Base-by-base conservation (phyloP, 2,888 invertebrate genomes). In the Meteorus cinctellus region DNA sequence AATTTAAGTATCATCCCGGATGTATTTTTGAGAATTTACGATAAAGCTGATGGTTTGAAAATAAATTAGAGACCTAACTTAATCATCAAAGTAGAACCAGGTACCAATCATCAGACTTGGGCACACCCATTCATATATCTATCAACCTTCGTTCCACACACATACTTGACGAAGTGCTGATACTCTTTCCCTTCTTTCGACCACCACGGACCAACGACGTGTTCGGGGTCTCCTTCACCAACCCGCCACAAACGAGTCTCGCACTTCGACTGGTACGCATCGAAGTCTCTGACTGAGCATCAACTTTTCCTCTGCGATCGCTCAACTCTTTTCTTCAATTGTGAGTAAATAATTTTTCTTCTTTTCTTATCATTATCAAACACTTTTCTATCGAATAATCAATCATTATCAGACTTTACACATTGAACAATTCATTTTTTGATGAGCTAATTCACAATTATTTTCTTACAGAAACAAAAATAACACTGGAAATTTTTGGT, bases 161-260 rank as follows among this genome's bases (percentile, higher is more conserved):
- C 19, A 55, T 74, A 71, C 79, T 66, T 82, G 80, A 55, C 19
- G 8, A 55, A 55, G 55, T 55, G 55, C 19, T 55, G 19, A 55
- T 19, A 55, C 55, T 55, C 19, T 55, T 19, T 55, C 55, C 55
- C 84, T 83, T 83, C 83, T 84, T 83, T 84, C 82, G 82, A 83
- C 84, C 78, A 83, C 59, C 45, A 80, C 81, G 82, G 84, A 80
- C 74, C 67, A 80, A 78, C 80, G 85, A 88, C 88, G 88, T 89
- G 87, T 86, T 88, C 86, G 85, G 86, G 84, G 86, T 86, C 88
- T 87, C 87, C 86, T 87, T 86, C 87, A 84, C 84, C 81, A 84
- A 84, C 85, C 85, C 78, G 86, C 84, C 88, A 88, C 89, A 89
- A 89, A 89, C 89, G 89, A 86, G 88, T 86, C 86, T 87, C 87